A percentile compares a stretch with the other conserved stretches of the same genome.
phyloP scores from a whole-genome alignment of 1,140 invertebrate genomes.

The Centruroides sculpturatus region DNA sequence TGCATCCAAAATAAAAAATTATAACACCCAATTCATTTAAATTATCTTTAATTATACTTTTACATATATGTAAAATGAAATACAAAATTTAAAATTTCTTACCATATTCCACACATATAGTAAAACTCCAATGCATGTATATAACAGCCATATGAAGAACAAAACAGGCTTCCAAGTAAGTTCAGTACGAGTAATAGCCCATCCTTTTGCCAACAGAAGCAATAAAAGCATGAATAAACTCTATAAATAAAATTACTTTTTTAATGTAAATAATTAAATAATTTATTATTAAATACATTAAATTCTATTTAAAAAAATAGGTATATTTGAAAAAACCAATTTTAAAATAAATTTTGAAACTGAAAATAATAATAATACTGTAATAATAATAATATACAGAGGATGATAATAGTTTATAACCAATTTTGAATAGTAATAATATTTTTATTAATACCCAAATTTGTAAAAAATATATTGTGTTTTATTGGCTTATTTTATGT shows the following conservation, averaged over 20 bases:
- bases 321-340: too few relatives aligned
- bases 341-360: too few relatives aligned
- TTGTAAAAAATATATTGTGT: too few relatives aligned
- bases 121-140: conserved; percentile 76
- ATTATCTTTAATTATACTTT: background rate
- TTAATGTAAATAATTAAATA: background rate
- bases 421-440: too few relatives aligned
- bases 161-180: conserved; percentile 69
- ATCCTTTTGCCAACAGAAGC: conserved; percentile 85
- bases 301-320: too few relatives aligned
- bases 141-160: conserved; percentile 80
- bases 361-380: too few relatives aligned
- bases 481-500: too few relatives aligned
- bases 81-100: conserved; percentile 25
- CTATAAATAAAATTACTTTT: conserved; percentile 37
- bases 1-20: too few relatives aligned
- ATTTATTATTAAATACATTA: background rate
- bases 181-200: conserved; percentile 83
- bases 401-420: too few relatives aligned
- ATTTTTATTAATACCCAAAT: too few relatives aligned
- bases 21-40: background rate
- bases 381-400: too few relatives aligned
- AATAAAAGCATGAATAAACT: conserved; percentile 89
- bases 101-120: conserved; percentile 94
- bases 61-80: background rate